Conservation (phyloP, 2,888 invertebrate species). For the Cephonodes hylas region DNA sequence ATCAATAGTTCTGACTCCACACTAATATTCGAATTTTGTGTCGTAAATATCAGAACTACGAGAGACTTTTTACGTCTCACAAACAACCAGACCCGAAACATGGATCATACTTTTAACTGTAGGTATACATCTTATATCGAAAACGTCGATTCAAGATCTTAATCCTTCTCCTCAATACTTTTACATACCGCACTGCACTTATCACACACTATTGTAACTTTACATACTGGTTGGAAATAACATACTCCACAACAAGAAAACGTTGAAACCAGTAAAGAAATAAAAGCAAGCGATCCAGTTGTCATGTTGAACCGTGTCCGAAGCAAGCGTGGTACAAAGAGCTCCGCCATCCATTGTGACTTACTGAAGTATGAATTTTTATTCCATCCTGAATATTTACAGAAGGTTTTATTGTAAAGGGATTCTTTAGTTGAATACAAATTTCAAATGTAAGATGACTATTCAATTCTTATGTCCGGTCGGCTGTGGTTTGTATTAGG, state of each 20-base stretch:
- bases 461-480: neutral
- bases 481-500: slow-evolving; percentile 3
- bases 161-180: no score
- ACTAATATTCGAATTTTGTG: no score
- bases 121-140: no score
- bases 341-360: slow-evolving; percentile 14
- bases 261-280: neutral
- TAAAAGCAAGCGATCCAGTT: neutral
- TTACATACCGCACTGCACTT: no score
- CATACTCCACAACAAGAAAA: neutral
- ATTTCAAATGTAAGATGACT: slow-evolving; percentile 10
- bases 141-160: no score
- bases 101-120: no score
- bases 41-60: no score
- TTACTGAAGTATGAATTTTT: slow-evolving; percentile 23
- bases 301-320: neutral
- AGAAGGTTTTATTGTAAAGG: slow-evolving; percentile 19
- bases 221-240: neutral
- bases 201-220: no score
- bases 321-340: slow-evolving; percentile 19
- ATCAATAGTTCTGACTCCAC: no score
- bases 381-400: slow-evolving; percentile 20
- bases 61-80: no score
- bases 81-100: no score
- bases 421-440: slow-evolving; percentile 14